Evolutionary conservation across 2,113 vertebrate species (phyloP).

Genomic region (Apodemus speciosus): DNA sequence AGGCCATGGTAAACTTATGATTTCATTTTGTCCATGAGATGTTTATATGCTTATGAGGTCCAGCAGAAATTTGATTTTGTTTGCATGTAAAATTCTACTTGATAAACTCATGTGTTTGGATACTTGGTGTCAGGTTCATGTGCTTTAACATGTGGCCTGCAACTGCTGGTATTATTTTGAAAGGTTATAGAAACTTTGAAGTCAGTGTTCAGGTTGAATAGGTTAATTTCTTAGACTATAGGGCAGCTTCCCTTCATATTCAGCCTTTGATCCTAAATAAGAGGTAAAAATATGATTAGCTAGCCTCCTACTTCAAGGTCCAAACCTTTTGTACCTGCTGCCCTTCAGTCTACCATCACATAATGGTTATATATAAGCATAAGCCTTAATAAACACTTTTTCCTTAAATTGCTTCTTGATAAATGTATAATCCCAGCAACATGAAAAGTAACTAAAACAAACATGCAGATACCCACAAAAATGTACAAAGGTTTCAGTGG

Average conservation of each 20-base stretch:
- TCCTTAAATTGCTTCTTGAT: not conserved
- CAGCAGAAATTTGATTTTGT: not conserved
- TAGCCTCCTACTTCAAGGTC: not conserved
- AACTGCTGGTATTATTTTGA: not conserved
- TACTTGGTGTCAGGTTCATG: not conserved
- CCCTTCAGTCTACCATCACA: not conserved
- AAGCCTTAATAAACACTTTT: not conserved
- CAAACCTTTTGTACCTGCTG: not conserved
- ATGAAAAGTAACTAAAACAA: not conserved
- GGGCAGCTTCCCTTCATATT: not conserved
- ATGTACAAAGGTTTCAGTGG: not conserved
- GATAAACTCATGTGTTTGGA: not conserved
- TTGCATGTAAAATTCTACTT: not conserved
- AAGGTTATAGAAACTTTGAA: not conserved
- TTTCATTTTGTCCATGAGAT: not conserved
- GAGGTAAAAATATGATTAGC: not conserved
- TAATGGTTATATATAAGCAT: not conserved
- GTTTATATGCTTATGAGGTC: not conserved
- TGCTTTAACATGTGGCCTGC: not conserved
- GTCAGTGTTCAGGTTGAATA: too few species aligned
- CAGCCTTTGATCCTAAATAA: not conserved
- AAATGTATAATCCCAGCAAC: not conserved
- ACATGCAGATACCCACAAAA: not conserved
- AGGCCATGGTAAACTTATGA: not conserved
- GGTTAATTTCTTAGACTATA: not conserved